Percentiles rank a stretch among this genome's conserved stretches.
Evolutionary conservation across 2,888 invertebrate species (phyloP).

Genomic region (Pomacea canaliculata): DNA sequence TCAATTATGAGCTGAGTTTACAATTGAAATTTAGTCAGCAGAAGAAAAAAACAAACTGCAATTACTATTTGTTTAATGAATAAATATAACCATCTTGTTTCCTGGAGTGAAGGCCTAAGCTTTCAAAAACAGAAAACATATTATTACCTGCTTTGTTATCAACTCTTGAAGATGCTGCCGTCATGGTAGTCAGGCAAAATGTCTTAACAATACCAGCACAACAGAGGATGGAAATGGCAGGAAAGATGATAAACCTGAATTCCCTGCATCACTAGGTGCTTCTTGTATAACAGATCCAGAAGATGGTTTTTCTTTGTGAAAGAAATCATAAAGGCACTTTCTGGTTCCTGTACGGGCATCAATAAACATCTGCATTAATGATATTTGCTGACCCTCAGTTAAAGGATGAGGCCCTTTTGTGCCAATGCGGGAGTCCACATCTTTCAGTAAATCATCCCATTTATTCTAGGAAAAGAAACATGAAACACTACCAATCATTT

Average conservation of each 20-base stretch:
- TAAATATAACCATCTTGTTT: no score
- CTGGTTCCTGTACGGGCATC: slow-evolving; percentile 48
- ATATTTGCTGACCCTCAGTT: slow-evolving; percentile 43
- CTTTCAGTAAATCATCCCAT: slow-evolving; percentile 53
- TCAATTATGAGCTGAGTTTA: no score
- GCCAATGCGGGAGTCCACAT: slow-evolving; percentile 44
- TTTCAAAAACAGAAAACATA: no score
- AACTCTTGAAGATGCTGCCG: slow-evolving; percentile 57
- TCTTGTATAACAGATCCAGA: no score
- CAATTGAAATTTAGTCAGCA: no score
- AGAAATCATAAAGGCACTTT: slow-evolving; percentile 40
- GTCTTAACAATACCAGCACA: slow-evolving; percentile 57
- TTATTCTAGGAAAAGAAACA: slow-evolving; percentile 40
- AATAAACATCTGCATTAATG: slow-evolving; percentile 40
- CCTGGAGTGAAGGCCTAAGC: no score
- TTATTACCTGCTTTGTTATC: slow-evolving; percentile 37
- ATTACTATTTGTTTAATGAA: no score
- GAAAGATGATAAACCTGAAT: no score
- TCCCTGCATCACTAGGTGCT: no score
- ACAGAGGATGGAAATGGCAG: background rate
- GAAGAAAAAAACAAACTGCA: no score
- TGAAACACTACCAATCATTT: background rate
- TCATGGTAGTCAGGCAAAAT: slow-evolving; percentile 68
- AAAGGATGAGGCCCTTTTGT: slow-evolving; percentile 28
- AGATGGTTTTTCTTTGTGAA: slow-evolving; percentile 12